phyloP scores from a whole-genome alignment of 2,113 vertebrate species.

The Dipodomys ordii region DNA sequence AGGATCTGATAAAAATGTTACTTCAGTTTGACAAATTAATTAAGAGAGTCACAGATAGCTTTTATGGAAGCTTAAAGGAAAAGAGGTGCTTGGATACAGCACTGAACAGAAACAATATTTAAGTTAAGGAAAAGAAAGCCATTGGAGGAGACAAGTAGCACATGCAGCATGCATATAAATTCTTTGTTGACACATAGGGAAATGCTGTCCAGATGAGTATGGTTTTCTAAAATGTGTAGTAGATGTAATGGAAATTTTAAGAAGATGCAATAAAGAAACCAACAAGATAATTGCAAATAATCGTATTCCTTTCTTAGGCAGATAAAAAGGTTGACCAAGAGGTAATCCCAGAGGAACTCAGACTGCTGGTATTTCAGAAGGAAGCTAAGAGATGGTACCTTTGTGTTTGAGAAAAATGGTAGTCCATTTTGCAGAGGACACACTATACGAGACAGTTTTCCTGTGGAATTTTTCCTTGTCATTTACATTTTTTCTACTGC shows the following conservation, averaged over 20 bases:
- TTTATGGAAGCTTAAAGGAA: background rate
- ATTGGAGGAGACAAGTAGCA: background rate
- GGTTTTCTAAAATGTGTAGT: background rate
- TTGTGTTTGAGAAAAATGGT: background rate
- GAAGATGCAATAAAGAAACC: background rate
- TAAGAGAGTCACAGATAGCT: background rate
- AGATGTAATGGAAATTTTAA: background rate
- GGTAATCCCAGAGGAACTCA: accelerated
- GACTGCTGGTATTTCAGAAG: background rate
- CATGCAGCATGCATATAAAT: background rate
- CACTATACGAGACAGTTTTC: background rate
- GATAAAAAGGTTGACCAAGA: background rate
- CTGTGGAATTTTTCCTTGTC: background rate
- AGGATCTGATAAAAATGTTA: background rate
- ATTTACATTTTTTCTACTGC: background rate
- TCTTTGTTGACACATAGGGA: background rate
- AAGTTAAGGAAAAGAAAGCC: background rate
- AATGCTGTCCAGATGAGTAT: background rate
- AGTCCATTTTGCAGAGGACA: background rate
- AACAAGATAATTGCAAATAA: background rate
- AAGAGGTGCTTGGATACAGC: background rate
- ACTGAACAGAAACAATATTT: background rate
- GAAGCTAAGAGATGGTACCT: background rate
- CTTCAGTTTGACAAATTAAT: slow-evolving; percentile 3
- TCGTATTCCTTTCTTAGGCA: no score